Evolutionary conservation across 2,888 invertebrate species (phyloP), one percentile per base, ranked within the genome.

Genomic region (Netelia melanura): DNA sequence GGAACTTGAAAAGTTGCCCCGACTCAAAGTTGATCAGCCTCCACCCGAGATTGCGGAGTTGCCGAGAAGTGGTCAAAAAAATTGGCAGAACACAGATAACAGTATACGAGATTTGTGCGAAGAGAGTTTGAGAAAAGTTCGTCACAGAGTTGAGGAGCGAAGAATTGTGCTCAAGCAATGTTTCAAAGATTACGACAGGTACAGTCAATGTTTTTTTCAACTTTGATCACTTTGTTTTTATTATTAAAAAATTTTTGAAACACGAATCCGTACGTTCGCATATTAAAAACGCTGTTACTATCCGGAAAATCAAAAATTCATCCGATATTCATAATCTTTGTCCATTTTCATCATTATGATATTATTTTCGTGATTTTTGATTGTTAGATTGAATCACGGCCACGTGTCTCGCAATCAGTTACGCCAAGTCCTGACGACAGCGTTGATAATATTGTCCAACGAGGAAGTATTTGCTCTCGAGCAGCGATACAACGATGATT

Each of bases 101-200:
- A 90, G 17, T 80, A 90, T 62, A 44, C 83, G 91, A 79, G 90
- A 91, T 48, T 83, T 92, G 58, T 92, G 94, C 91, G 96, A 96
- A 91, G 95, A 95, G 52, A 95, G 96, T 21, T 93, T 97, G 83
- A 93, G 94, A 89, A 96, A 96, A 90, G 95, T 97, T 86, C 95
- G 96, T 83, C 94, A 95, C 67, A 95, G 96, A 85, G 95, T 96
- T 81, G 93, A 94, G 65, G 95, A 96, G 90, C 95, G 97, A 85
- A 92, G 96, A 77, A 95, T 97, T 65, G 94, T 96, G 87, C 92
- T 97, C 84, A 95, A 96, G 86, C 96, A 96, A 0, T 95, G 96
- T 85, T 97, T 97, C 92, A 95, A 95, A 67, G 96, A 96, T 88
- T 96, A 96, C 88, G 97, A 97, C 92, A 95, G 95, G 97, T 97